Percentiles rank a stretch among this genome's conserved stretches.
These are phyloP conservation scores for Takifugu rubripes DNA, from an alignment of 2,797 vertebrate species.

Conservation along the genomic window DNA sequence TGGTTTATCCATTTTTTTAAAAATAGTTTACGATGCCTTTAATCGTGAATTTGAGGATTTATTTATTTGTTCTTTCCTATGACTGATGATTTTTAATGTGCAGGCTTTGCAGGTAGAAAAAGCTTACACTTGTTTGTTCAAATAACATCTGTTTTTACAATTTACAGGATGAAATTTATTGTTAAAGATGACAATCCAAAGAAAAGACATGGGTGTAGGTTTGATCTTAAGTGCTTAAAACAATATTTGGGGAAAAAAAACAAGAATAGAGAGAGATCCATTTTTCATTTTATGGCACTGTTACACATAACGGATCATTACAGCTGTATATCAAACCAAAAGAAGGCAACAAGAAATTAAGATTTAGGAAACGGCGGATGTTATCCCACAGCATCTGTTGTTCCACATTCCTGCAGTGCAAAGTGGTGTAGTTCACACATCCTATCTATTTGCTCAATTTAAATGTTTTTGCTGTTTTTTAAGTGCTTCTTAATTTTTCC, in stretches of 20 bases:
- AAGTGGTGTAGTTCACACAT: constrained; percentile 62
- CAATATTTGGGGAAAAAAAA: not conserved
- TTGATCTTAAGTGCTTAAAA: not conserved
- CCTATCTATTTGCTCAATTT: constrained; percentile 65
- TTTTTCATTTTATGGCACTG: constrained; percentile 11
- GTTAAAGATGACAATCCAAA: not conserved
- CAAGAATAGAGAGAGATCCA: not conserved
- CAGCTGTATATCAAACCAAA: constrained; percentile 11
- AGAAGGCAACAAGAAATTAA: constrained; percentile 10
- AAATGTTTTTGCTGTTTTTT: constrained; percentile 70
- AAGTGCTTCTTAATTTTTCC: constrained; percentile 73
- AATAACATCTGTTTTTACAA: constrained; percentile 2
- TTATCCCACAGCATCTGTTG: constrained; percentile 37
- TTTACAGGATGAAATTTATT: not conserved
- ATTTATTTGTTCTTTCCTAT: too few species aligned
- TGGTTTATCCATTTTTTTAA: too few species aligned
- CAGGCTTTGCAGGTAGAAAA: too few species aligned
- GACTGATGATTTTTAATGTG: too few species aligned
- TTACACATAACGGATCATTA: constrained; percentile 3
- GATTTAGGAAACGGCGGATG: constrained; percentile 25
- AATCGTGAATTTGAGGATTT: too few species aligned
- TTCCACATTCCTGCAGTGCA: constrained; percentile 59
- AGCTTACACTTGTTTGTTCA: too few species aligned
- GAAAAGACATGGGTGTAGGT: not conserved
- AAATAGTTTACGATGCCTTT: too few species aligned